Evolutionary conservation across 2,888 invertebrate genomes (phyloP).

Genomic region (Aspidiotus rigidus): DNA sequence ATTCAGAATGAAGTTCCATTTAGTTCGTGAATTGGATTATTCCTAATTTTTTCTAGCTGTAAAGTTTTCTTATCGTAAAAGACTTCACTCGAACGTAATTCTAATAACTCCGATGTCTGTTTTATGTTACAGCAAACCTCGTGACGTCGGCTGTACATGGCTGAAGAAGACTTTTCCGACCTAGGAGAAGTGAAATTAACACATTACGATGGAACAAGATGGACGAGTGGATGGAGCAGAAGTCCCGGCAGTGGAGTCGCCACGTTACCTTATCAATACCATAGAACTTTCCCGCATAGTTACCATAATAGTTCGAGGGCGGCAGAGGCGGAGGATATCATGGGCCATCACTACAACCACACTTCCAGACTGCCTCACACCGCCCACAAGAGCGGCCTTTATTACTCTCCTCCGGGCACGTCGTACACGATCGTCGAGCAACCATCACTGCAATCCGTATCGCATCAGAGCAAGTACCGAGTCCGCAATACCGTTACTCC

Average conservation of each 20-base stretch:
- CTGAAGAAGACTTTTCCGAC: constrained; percentile 45
- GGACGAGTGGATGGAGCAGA: constrained; percentile 36
- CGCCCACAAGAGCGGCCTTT: constrained; percentile 44
- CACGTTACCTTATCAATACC: constrained; percentile 34
- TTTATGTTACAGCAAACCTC: constrained; percentile 41
- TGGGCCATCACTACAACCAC: constrained; percentile 49
- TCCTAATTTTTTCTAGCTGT: no score
- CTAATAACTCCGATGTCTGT: not conserved
- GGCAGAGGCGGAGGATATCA: constrained; percentile 44
- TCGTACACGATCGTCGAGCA: constrained; percentile 81
- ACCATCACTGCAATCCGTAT: constrained; percentile 48
- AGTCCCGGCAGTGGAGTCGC: constrained; percentile 35
- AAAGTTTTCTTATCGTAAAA: no score
- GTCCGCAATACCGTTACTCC: constrained; percentile 44
- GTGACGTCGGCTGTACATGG: constrained; percentile 40
- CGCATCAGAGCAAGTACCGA: constrained; percentile 56
- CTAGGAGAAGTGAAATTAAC: constrained; percentile 43
- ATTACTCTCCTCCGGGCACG: constrained; percentile 81
- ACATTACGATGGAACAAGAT: constrained; percentile 34
- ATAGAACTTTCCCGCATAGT: constrained; percentile 37
- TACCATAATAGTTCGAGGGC: constrained; percentile 39
- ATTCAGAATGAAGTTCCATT: no score
- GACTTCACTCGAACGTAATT: no score
- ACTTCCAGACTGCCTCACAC: constrained; percentile 40
- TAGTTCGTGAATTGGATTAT: no score